Percentiles rank a stretch among this genome's conserved stretches.
phyloP scores from a whole-genome alignment of 2,888 invertebrate species.

The Agrotis clavis region DNA sequence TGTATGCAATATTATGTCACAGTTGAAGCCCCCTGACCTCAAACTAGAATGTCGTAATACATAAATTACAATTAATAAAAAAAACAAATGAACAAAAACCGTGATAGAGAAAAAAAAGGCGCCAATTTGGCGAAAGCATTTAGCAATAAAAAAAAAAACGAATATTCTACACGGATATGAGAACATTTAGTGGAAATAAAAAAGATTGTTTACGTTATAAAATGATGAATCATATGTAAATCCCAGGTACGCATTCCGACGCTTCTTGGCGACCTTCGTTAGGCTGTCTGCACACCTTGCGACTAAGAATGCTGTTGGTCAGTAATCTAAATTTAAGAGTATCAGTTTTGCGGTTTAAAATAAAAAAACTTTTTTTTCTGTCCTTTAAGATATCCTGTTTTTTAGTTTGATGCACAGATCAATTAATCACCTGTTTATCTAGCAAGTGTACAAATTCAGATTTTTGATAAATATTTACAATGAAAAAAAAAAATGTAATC shows the following conservation, averaged over 20 bases:
- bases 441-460: too few relatives aligned
- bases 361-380: too few relatives aligned
- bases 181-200: constrained; percentile 71
- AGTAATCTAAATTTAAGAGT: too few relatives aligned
- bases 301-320: constrained; percentile 4
- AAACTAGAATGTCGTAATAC: constrained; percentile 41
- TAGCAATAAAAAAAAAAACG: constrained; percentile 63
- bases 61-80: constrained; percentile 18
- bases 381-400: too few relatives aligned
- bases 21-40: constrained; percentile 29
- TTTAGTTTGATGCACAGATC: too few relatives aligned
- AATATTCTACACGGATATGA: constrained; percentile 79
- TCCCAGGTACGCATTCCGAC: constrained; percentile 79
- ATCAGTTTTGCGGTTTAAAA: too few relatives aligned
- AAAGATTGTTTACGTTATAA: constrained; percentile 83
- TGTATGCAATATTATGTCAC: constrained; percentile 27
- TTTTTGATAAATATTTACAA: too few relatives aligned
- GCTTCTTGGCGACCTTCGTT: constrained; percentile 71
- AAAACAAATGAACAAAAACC: constrained; percentile 20
- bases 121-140: constrained; percentile 34
- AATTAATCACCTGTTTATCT: too few relatives aligned
- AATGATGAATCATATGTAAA: constrained; percentile 85
- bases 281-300: constrained; percentile 74
- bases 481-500: too few relatives aligned
- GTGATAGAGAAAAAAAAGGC: constrained; percentile 20